Percentiles rank a stretch among this genome's conserved stretches.
Evolutionary conservation across 2,888 invertebrate species (phyloP).

Genomic region (Apotomis betuletana): DNA sequence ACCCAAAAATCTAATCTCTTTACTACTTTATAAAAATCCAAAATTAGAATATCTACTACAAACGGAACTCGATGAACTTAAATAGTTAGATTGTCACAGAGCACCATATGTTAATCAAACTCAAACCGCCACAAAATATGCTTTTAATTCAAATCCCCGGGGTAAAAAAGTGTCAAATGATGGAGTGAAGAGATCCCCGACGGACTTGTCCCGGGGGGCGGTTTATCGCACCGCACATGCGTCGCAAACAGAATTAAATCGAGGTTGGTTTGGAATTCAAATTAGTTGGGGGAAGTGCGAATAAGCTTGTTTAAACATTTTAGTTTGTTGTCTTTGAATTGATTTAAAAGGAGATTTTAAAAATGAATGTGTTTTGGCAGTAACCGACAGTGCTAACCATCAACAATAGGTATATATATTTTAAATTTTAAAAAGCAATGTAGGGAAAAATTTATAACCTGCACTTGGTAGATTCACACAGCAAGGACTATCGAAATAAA

Average conservation of each 20-base stretch:
- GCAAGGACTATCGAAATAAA: too few species aligned
- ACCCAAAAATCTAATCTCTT: too few species aligned
- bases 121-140: conserved; percentile 20
- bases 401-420: too few species aligned
- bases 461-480: too few species aligned
- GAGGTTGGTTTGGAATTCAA: conserved; percentile 51
- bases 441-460: too few species aligned
- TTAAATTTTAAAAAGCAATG: too few species aligned
- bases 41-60: not conserved
- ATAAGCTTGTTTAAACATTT: conserved; percentile 13
- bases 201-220: conserved; percentile 47
- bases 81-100: not conserved
- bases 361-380: too few species aligned
- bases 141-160: not conserved
- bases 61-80: not conserved
- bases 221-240: conserved; percentile 58
- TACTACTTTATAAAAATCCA: too few species aligned
- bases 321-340: not conserved
- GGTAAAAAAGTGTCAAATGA: conserved; percentile 35
- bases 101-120: conserved; percentile 28
- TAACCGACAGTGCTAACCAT: too few species aligned
- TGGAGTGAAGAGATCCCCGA: conserved; percentile 24
- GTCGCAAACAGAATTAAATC: conserved; percentile 54
- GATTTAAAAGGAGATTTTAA: not conserved
- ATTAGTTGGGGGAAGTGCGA: conserved; percentile 41